These are phyloP conservation scores for Epiperipatus broadwayi DNA, from an alignment of 2,888 invertebrate species.

Conservation along the genomic window DNA sequence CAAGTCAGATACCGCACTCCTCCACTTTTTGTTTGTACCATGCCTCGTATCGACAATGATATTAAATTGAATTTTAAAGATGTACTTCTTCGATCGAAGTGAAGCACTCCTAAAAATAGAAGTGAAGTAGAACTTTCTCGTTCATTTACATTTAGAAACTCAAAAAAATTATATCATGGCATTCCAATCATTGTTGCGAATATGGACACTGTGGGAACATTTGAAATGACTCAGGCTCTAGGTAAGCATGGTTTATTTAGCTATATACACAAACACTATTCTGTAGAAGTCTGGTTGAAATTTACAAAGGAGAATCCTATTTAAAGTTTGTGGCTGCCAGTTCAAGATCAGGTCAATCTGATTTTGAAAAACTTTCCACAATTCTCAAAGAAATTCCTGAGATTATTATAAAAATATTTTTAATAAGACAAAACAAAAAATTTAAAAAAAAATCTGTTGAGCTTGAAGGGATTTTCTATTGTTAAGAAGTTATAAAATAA, in stretches of 20 bases:
- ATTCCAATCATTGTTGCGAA: slow-evolving; percentile 82
- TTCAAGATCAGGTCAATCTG: slow-evolving; percentile 59
- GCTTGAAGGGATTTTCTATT: too few relatives aligned
- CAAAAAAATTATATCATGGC: slow-evolving; percentile 56
- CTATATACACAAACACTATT: slow-evolving; percentile 76
- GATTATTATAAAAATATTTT: too few relatives aligned
- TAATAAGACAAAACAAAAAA: too few relatives aligned
- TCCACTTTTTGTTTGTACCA: too few relatives aligned
- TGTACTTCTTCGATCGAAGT: slow-evolving; percentile 66
- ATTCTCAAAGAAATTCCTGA: slow-evolving; percentile 39
- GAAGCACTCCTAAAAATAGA: slow-evolving; percentile 65
- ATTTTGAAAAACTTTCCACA: slow-evolving; percentile 51
- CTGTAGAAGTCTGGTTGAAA: slow-evolving; percentile 54
- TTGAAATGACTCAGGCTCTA: slow-evolving; percentile 68
- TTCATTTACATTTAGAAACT: slow-evolving; percentile 64
- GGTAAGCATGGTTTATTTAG: slow-evolving; percentile 70
- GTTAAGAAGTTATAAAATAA: too few relatives aligned
- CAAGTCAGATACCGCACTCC: too few relatives aligned
- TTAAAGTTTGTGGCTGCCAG: slow-evolving; percentile 54
- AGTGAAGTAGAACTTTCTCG: slow-evolving; percentile 62
- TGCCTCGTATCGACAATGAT: slow-evolving; percentile 56
- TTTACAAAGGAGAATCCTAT: slow-evolving; percentile 38
- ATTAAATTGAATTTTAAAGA: slow-evolving; percentile 85
- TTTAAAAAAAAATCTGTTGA: too few relatives aligned
- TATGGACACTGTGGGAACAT: slow-evolving; percentile 92